Base-by-base conservation (phyloP, 2,888 invertebrate genomes). In the Cantharis lateralis region DNA sequence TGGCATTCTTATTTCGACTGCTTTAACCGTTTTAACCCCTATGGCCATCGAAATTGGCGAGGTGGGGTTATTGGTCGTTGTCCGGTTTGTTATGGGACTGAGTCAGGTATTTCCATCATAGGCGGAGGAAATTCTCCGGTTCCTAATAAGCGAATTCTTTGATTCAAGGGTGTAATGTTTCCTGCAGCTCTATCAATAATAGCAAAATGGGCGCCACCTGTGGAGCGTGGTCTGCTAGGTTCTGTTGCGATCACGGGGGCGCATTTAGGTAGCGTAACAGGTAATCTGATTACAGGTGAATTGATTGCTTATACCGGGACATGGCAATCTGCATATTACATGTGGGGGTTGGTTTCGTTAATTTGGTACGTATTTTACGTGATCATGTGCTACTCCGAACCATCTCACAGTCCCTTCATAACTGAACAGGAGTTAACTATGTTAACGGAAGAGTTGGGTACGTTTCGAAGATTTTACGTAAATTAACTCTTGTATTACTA, bases 21-120 rank as follows among this genome's bases (percentile, higher is more conserved):
- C 95, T 11, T 93, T 95, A 81, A 95, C 95, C 0, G 84, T 95
- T 3, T 84, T 95, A 0, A 95, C 95, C 0, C 96, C 96, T 0
- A 84, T 93, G 82, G 92, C 93, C 11, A 94, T 95, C 0, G 85
- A 88, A 1, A 84, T 84, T 81, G 92, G 94, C 0, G 93, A 91
- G 7, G 91, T 93, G 0, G 91, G 91, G 2, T 92, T 93, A n/a
- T 89, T 96, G 0, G 93, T 95, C 68, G 88, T 91, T 13, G 86
- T 95, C 10, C 90, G 96, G 74, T 91, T 95, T 0, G 83, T 95
- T 2, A 94, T 95, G 89, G 96, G 96, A 28, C n/a, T 68, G n/a
- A 28, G 64, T 1, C 79, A 80, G 74, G 80, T 78, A 75, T 66
- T 18, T 62, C 10, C 7, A 3, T 18, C 4, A 3, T 18, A 18